Conservation (phyloP, 2,113 vertebrate genomes). For the Zosterops pallidus region DNA sequence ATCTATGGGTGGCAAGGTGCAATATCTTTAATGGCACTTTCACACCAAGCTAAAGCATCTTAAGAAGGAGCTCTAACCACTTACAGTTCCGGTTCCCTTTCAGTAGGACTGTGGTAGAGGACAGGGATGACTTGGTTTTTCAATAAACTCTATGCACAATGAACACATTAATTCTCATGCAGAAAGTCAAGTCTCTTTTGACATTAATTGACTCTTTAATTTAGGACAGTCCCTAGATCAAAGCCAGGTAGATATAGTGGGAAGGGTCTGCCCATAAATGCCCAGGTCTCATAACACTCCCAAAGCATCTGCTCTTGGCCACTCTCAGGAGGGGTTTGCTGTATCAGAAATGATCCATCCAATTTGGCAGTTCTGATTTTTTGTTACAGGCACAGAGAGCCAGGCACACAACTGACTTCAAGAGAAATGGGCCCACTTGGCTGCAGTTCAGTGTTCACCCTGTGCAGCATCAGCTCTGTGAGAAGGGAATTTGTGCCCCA, state of each 20-base stretch:
- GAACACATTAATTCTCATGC: neutral
- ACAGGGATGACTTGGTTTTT: neutral
- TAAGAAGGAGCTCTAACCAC: neutral
- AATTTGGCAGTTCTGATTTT: neutral
- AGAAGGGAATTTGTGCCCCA: neutral
- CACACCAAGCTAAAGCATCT: neutral
- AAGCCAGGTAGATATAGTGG: neutral
- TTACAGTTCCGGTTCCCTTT: neutral
- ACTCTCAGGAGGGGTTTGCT: neutral
- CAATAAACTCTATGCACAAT: neutral
- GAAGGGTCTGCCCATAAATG: neutral
- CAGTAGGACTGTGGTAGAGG: neutral
- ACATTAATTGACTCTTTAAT: neutral
- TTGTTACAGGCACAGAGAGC: neutral
- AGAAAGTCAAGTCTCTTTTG: neutral
- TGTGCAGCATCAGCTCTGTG: neutral
- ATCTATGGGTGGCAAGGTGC: neutral
- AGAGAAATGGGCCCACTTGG: neutral
- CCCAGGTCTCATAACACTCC: neutral
- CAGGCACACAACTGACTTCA: neutral
- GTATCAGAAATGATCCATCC: neutral
- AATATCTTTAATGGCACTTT: neutral
- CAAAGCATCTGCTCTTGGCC: slow-evolving; percentile 7
- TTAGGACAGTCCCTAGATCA: neutral
- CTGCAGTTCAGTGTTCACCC: neutral